Evolutionary conservation across 2,888 invertebrate genomes (phyloP), one percentile per base, ranked within the genome.

Genomic region (Coenonympha arcania): DNA sequence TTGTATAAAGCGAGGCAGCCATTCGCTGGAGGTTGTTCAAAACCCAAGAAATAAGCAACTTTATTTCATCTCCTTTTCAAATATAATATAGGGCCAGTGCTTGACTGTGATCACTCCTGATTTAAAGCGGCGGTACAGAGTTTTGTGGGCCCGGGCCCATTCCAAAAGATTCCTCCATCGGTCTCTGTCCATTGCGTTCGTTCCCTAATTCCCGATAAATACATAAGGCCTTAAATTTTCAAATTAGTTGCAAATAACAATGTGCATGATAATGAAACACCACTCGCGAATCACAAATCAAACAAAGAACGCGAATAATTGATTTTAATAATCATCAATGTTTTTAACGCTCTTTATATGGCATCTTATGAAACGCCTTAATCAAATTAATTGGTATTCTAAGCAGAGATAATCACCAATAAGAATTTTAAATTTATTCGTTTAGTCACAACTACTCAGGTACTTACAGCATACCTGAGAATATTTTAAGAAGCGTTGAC

Each of bases 21-120:
- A 34, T n/a, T n/a, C n/a, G n/a, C 55, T 58, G 55, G 50, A 63
- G 58, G 57, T 50, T 45, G 26, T 48, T 15, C 11, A 6, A 3
- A 33, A 2, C 4, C 16, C 18, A 39, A 3, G 1, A 9, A 37
- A n/a, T n/a, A n/a, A n/a, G n/a, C n/a, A n/a, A n/a, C n/a, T n/a
- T n/a, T n/a, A n/a, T n/a, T n/a, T n/a, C n/a, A n/a, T n/a, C n/a
- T n/a, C n/a, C n/a, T n/a, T n/a, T n/a, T n/a, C n/a, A n/a, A n/a
- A n/a, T n/a, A n/a, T n/a, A n/a, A n/a, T n/a, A n/a, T n/a, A n/a
- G n/a, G n/a, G n/a, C n/a, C n/a, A n/a, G n/a, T n/a, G n/a, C n/a
- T n/a, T n/a, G n/a, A n/a, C n/a, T n/a, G n/a, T n/a, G n/a, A n/a
- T n/a, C n/a, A n/a, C n/a, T n/a, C n/a, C n/a, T n/a, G n/a, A n/a